Percentiles rank a stretch among this genome's conserved stretches.
Evolutionary conservation across 2,888 invertebrate genomes (phyloP).

Genomic region (Platypus cylindrus): DNA sequence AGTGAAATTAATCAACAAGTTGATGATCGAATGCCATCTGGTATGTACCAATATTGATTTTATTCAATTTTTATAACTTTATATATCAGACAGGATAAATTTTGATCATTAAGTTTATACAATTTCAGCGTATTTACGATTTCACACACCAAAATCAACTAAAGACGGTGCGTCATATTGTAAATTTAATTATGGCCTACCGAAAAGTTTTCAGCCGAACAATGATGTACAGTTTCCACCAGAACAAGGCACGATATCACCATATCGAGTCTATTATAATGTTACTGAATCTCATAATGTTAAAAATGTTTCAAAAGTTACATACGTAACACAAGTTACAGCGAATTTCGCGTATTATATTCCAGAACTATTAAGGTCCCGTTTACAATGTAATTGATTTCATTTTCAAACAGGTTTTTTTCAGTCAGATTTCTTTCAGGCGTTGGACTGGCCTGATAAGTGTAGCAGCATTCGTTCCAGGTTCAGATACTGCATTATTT

Average conservation of each 20-base stretch:
- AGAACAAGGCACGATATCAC: conserved; percentile 43
- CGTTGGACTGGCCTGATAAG: conserved; percentile 60
- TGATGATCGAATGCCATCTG: too few species aligned
- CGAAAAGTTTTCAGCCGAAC: conserved; percentile 38
- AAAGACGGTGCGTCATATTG: too few species aligned
- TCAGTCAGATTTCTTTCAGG: conserved; percentile 14
- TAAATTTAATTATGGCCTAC: conserved; percentile 47
- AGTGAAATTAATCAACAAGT: too few species aligned
- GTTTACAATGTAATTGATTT: too few species aligned
- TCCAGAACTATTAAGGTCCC: conserved; percentile 48
- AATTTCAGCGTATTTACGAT: too few species aligned
- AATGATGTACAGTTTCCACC: conserved; percentile 41
- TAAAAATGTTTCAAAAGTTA: conserved; percentile 42
- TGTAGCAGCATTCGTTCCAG: conserved; percentile 55
- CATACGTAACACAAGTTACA: conserved; percentile 60
- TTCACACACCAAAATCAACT: too few species aligned
- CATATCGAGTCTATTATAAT: conserved; percentile 50
- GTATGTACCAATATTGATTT: too few species aligned
- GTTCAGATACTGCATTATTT: conserved; percentile 46
- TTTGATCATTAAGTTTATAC: too few species aligned
- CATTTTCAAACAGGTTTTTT: neutral
- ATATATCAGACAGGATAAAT: too few species aligned
- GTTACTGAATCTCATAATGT: conserved; percentile 38
- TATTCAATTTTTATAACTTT: too few species aligned
- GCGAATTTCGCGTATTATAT: conserved; percentile 58